phyloP scores from a whole-genome alignment of 2,888 invertebrate species.

The Pecten maximus region DNA sequence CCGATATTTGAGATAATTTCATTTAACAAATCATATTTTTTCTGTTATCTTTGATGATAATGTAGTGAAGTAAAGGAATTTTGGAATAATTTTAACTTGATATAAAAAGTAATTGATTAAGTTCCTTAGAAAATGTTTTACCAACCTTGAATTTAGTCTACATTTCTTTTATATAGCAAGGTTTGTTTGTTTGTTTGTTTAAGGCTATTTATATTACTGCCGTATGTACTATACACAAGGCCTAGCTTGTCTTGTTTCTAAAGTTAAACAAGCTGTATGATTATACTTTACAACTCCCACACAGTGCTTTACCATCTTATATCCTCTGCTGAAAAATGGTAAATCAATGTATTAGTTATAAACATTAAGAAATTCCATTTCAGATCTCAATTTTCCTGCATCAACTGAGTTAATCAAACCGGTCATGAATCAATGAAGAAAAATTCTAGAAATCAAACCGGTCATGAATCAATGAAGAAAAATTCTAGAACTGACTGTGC shows the following conservation, averaged over 20 bases:
- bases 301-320: slow-evolving; percentile 23
- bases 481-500: neutral
- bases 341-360: neutral
- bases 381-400: neutral
- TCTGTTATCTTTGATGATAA: no score
- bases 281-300: slow-evolving; percentile 9
- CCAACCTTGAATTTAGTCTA: no score
- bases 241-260: neutral
- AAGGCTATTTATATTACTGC: no score
- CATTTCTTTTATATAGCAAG: no score
- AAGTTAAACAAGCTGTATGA: neutral
- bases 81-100: no score
- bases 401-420: neutral
- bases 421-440: neutral
- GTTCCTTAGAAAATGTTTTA: no score
- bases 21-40: no score
- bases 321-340: slow-evolving; percentile 22
- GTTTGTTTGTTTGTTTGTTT: no score
- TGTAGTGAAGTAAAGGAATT: no score
- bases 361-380: neutral
- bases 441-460: no score
- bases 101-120: no score
- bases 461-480: neutral
- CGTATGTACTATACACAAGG: neutral
- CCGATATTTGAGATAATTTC: no score